These are phyloP conservation scores for Gobius niger DNA, from an alignment of 2,113 vertebrate species.

Conservation along the genomic window DNA sequence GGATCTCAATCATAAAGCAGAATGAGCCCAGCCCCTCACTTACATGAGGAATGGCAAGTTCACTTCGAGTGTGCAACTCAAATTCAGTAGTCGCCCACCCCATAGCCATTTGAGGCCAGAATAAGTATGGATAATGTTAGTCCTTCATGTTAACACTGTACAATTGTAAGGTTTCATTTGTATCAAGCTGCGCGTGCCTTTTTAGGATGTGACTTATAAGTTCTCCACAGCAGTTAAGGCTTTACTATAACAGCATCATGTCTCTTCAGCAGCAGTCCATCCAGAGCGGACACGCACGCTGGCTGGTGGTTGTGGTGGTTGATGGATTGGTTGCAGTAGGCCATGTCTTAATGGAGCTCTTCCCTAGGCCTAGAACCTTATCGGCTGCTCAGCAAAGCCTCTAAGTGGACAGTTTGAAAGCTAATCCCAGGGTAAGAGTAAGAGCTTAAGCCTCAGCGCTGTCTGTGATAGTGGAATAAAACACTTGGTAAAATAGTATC, in stretches of 20 bases:
- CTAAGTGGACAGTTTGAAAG: constrained; percentile 42
- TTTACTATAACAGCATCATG: background rate
- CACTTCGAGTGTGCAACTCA: no score
- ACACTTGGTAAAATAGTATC: background rate
- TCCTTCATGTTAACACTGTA: no score
- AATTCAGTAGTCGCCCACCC: no score
- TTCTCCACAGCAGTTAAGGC: background rate
- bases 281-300: background rate
- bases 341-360: constrained; percentile 9
- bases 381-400: constrained; percentile 29
- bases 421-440: constrained; percentile 24
- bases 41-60: no score
- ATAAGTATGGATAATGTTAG: no score
- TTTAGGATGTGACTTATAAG: background rate
- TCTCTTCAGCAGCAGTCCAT: background rate
- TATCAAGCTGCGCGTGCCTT: no score
- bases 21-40: no score
- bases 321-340: constrained; percentile 3
- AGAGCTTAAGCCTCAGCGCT: constrained; percentile 16
- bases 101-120: no score
- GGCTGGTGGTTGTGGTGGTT: background rate
- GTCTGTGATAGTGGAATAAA: constrained; percentile 15
- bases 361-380: constrained; percentile 21
- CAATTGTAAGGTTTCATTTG: no score
- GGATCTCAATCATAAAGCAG: no score